phyloP scores from a whole-genome alignment of 2,888 invertebrate genomes.

The Gastracanthus pulcherrimus region DNA sequence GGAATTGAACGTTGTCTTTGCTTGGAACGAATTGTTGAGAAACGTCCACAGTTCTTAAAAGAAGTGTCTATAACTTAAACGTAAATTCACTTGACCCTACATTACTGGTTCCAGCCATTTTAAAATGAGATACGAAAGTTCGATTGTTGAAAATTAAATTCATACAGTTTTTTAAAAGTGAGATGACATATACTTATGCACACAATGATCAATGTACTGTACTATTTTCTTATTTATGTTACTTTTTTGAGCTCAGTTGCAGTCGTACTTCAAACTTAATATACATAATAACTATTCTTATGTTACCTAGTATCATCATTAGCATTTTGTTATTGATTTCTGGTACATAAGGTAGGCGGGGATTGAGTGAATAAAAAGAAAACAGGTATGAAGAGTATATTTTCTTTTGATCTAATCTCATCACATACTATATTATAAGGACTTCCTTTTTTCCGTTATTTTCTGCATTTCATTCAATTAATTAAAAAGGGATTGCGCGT shows the following conservation, averaged over 20 bases:
- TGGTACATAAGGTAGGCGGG: not conserved
- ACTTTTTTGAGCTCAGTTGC: conserved; percentile 48
- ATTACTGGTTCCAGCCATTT: conserved; percentile 45
- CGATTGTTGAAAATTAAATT: conserved; percentile 23
- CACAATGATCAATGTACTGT: conserved; percentile 37
- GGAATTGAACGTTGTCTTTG: conserved; percentile 23
- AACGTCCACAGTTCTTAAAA: conserved; percentile 36
- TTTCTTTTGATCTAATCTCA: conserved; percentile 45
- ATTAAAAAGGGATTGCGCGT: conserved; percentile 36
- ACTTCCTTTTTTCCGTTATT: conserved; percentile 12
- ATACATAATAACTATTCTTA: conserved; percentile 45
- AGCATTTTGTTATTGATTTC: conserved; percentile 55
- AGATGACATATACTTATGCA: conserved; percentile 27
- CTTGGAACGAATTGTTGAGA: conserved; percentile 14
- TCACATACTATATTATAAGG: conserved; percentile 37
- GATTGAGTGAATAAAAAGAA: conserved; percentile 14
- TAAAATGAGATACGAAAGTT: conserved; percentile 25
- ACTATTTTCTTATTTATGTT: conserved; percentile 25
- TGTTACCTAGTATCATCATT: conserved; percentile 45
- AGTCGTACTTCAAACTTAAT: conserved; percentile 51
- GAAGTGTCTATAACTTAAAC: conserved; percentile 9
- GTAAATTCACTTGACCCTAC: conserved; percentile 22
- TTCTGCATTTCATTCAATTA: conserved; percentile 17
- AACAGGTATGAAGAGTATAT: conserved; percentile 34
- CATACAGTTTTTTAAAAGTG: conserved; percentile 32